phyloP scores from a whole-genome alignment of 2,113 vertebrate genomes.

The Strigops habroptila region DNA sequence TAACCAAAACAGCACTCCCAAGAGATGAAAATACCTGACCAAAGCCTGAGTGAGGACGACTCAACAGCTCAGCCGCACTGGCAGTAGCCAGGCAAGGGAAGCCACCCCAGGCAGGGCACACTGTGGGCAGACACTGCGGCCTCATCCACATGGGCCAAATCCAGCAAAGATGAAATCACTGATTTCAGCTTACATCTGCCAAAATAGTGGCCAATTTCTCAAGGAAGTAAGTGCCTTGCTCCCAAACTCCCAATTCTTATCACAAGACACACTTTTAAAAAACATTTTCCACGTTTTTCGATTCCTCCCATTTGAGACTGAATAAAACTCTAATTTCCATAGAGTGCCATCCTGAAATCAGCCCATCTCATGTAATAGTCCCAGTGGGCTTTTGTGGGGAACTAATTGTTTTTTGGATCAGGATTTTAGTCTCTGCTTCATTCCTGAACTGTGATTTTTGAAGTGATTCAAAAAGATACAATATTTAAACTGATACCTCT shows the following conservation, averaged over 20 bases:
- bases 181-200: neutral
- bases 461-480: neutral
- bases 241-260: neutral
- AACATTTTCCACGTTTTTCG: neutral
- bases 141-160: accelerated
- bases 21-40: neutral
- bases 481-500: neutral
- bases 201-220: neutral
- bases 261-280: neutral
- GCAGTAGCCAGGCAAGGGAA: neutral
- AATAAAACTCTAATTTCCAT: constrained; percentile 31
- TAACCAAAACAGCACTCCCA: neutral
- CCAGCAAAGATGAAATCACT: no score
- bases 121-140: accelerated
- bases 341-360: constrained; percentile 22
- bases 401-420: constrained; percentile 24
- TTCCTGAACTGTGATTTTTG: neutral
- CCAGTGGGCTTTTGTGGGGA: neutral
- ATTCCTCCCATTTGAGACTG: neutral
- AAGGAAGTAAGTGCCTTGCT: neutral
- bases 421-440: neutral
- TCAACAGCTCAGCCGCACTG: neutral
- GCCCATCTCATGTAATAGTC: constrained; percentile 26
- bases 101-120: neutral
- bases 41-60: neutral